Base-by-base conservation (phyloP, 2,888 invertebrate genomes). In the Drosophila ezoana region DNA sequence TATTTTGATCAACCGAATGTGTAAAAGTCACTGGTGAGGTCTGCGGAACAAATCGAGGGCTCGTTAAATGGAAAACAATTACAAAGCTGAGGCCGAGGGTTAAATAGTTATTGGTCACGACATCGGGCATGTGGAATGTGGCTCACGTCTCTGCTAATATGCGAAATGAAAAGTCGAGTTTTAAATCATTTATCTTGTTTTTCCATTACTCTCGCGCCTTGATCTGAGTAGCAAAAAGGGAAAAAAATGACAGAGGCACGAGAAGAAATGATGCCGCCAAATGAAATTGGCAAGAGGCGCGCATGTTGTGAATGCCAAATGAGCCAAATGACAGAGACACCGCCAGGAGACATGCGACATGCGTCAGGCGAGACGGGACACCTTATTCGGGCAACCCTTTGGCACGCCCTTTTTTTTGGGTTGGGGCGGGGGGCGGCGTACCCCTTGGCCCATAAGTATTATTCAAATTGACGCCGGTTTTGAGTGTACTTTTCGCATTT, bases 81-180 rank as follows among this genome's bases (percentile, higher is more conserved):
- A 81, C 61, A 20, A 37, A 63, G 43, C 40, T 38, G 43, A 0
- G 47, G 20, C 41, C 41, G 69, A 76, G 77, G 72, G 77, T 68
- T 64, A 65, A 75, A 62, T 64, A 67, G 58, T 72, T 71, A 56
- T 64, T 72, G 79, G 75, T 74, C 79, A 78, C 57, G 59, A 59
- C 20, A 59, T 28, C 23, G 45, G 20, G n/a, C 43, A 63, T 28
- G 28, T 49, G 57, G 60, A 63, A 71, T 69, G 66, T 59, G 68
- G 40, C 75, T 68, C 89, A 87, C 89, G 84, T 89, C 54, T 38
- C 73, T 56, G 83, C 89, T 86, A 85, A 87, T 87, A 79, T 88
- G 72, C 76, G 68, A 89, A 89, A 85, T 89, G 88, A 87, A 85
- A 85, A 85, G 88, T 86, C 66, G 79, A 86, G 86, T 88, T 87